Conservation (phyloP, 2,797 vertebrate species). For the Hydrophis major region DNA sequence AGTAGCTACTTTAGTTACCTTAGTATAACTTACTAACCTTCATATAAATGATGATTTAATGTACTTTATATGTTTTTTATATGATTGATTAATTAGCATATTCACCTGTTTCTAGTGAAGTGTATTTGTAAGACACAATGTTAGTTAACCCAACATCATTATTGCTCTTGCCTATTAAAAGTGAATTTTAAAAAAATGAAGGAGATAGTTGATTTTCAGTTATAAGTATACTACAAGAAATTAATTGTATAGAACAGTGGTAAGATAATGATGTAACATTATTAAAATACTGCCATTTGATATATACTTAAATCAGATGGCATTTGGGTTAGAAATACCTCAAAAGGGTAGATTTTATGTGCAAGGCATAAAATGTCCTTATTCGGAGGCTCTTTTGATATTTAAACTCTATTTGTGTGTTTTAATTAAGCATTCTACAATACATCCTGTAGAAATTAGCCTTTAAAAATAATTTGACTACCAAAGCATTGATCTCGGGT, state of each 20-base stretch:
- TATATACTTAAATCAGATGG: constrained; percentile 27
- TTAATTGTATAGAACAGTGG: constrained; percentile 40
- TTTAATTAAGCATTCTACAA: constrained; percentile 73
- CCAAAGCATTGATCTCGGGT: constrained; percentile 69
- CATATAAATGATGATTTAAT: too few species aligned
- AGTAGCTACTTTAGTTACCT: background rate
- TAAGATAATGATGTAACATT: constrained; percentile 50
- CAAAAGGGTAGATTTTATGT: constrained; percentile 55
- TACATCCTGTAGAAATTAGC: constrained; percentile 75
- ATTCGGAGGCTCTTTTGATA: constrained; percentile 60
- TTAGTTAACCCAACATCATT: background rate
- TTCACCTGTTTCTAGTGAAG: background rate
- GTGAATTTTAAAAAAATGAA: constrained; percentile 36
- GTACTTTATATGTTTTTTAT: background rate
- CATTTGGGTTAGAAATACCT: constrained; percentile 47
- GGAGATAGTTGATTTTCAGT: constrained; percentile 33
- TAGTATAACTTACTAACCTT: too few species aligned
- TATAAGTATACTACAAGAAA: constrained; percentile 38
- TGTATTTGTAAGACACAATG: background rate
- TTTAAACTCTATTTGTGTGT: constrained; percentile 52
- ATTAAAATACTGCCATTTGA: constrained; percentile 47
- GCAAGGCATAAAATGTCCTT: constrained; percentile 49
- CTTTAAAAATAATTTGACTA: constrained; percentile 66
- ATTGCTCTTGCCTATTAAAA: constrained; percentile 36
- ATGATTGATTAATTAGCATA: background rate